Conservation (phyloP, 2,797 vertebrate species). For the Dipus sagitta region DNA sequence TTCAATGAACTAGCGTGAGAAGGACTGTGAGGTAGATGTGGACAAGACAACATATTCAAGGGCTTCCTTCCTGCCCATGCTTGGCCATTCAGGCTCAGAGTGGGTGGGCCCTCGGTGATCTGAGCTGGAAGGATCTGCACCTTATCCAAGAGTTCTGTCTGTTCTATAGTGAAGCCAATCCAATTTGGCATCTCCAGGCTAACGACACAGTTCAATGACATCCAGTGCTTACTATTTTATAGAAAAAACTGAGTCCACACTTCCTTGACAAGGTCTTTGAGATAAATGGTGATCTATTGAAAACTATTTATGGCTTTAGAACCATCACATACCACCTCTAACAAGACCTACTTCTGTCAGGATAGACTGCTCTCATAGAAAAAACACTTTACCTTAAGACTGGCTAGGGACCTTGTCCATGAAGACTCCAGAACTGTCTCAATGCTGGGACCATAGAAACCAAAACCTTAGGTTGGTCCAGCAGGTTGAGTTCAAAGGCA, state of each 20-base stretch:
- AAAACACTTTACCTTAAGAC: background rate
- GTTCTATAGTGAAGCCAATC: background rate
- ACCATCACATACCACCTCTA: background rate
- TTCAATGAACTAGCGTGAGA: background rate
- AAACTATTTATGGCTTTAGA: slow-evolving; percentile 35
- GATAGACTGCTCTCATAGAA: background rate
- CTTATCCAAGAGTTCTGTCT: background rate
- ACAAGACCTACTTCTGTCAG: background rate
- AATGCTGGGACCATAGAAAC: background rate
- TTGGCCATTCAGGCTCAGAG: background rate
- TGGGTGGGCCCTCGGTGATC: background rate
- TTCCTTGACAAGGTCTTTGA: background rate
- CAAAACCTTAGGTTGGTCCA: background rate
- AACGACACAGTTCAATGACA: background rate
- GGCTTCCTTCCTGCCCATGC: background rate
- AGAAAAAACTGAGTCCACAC: background rate
- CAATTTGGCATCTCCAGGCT: background rate
- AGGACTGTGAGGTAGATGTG: background rate
- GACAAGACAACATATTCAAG: background rate
- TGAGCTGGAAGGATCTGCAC: background rate
- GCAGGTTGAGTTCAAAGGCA: background rate
- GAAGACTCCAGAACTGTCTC: background rate
- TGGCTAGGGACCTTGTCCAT: background rate
- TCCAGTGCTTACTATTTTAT: background rate
- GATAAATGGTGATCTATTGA: background rate